A percentile compares a stretch with the other conserved stretches of the same genome.
Conservation (phyloP, 2,888 invertebrate genomes). For the Lissonota sp. region DNA sequence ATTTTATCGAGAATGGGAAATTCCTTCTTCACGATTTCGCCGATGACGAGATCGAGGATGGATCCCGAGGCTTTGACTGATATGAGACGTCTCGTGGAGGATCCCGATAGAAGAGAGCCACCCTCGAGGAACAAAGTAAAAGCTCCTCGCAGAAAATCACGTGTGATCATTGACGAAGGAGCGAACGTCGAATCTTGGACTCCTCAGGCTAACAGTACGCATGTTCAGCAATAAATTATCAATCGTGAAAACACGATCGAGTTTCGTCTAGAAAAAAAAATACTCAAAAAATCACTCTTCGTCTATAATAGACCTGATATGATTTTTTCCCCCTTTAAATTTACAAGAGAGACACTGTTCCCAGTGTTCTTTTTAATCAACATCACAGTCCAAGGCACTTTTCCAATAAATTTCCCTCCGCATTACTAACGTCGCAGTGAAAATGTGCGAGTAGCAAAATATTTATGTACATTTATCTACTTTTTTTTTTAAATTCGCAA, state of each 20-base stretch:
- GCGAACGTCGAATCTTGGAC: constrained; percentile 22
- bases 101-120: constrained; percentile 42
- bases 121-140: constrained; percentile 40
- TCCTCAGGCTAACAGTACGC: constrained; percentile 39
- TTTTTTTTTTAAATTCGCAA: no score
- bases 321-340: no score
- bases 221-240: constrained; percentile 6
- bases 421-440: no score
- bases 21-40: neutral
- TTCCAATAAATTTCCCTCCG: no score
- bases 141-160: constrained; percentile 20
- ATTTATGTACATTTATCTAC: no score
- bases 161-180: neutral
- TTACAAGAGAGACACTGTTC: no score
- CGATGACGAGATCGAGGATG: neutral
- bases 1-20: neutral
- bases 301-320: neutral
- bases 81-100: constrained; percentile 15
- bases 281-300: neutral
- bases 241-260: no score
- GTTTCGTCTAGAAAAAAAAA: neutral
- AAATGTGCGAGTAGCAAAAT: no score
- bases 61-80: constrained; percentile 36
- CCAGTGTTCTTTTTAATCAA: no score
- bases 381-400: no score